These are phyloP conservation scores for Clistopyga incitator DNA, from an alignment of 2,888 invertebrate species.

Conservation along the genomic window DNA sequence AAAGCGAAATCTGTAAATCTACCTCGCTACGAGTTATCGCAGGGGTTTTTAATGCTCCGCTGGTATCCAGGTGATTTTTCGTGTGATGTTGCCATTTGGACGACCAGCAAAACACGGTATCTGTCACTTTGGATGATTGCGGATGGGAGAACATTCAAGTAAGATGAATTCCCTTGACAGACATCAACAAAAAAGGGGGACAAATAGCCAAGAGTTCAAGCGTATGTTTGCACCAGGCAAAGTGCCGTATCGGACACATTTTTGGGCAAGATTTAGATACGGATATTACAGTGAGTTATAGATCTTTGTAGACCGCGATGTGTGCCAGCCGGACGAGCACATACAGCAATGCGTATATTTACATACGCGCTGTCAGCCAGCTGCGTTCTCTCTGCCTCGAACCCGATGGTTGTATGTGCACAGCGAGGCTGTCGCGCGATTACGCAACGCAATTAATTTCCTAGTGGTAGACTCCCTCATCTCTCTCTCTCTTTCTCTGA, in stretches of 20 bases:
- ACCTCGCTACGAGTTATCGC: neutral
- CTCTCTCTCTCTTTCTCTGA: neutral
- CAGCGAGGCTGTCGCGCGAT: constrained; percentile 64
- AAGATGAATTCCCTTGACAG: neutral
- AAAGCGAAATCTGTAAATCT: neutral
- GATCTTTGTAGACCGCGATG: constrained; percentile 35
- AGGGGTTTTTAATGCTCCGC: neutral
- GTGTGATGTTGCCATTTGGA: neutral
- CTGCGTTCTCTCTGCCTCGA: constrained; percentile 54
- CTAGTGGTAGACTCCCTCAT: constrained; percentile 23
- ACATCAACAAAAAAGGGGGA: neutral
- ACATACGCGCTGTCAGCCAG: constrained; percentile 55
- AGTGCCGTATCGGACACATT: neutral
- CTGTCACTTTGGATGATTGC: neutral
- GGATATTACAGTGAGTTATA: constrained; percentile 45
- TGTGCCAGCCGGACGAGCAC: constrained; percentile 29
- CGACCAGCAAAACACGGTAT: neutral
- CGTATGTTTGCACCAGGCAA: neutral
- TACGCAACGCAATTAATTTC: constrained; percentile 69
- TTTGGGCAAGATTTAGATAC: constrained; percentile 24
- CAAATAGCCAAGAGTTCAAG: constrained; percentile 8
- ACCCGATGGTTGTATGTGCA: constrained; percentile 59
- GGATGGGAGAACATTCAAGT: neutral
- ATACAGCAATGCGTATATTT: constrained; percentile 57
- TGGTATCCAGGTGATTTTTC: neutral